Conservation (phyloP, 2,797 vertebrate genomes). For the Phataginus tetradactyla region DNA sequence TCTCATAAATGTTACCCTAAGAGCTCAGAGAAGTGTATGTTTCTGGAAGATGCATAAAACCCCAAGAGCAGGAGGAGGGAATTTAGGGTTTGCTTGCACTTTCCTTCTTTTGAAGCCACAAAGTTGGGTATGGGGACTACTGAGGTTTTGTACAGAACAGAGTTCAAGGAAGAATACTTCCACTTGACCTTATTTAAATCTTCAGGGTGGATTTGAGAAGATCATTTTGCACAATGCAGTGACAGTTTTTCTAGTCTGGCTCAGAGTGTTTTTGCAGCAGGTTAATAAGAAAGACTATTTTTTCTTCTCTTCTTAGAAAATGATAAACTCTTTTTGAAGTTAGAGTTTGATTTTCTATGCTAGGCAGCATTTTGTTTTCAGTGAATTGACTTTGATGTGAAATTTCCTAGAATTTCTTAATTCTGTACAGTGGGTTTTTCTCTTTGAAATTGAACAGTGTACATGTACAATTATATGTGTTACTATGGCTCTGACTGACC, state of each 20-base stretch:
- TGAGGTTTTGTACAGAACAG: neutral
- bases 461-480: neutral
- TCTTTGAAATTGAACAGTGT: constrained; percentile 31
- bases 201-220: neutral
- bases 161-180: neutral
- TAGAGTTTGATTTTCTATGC: constrained; percentile 42
- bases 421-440: constrained; percentile 32
- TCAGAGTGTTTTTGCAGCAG: constrained; percentile 20
- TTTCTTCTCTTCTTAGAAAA: constrained; percentile 59
- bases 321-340: constrained; percentile 46
- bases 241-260: neutral
- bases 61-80: neutral
- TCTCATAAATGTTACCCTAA: neutral
- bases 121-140: neutral
- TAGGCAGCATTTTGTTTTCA: constrained; percentile 52
- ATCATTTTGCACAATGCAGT: neutral
- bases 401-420: constrained; percentile 45
- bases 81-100: neutral
- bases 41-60: neutral
- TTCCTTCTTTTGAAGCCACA: neutral
- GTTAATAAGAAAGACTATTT: constrained; percentile 22
- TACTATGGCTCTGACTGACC: neutral
- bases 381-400: constrained; percentile 51
- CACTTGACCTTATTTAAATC: neutral
- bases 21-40: neutral